Conservation (phyloP, 2,797 vertebrate genomes). For the Chiropotes sagulatus region DNA sequence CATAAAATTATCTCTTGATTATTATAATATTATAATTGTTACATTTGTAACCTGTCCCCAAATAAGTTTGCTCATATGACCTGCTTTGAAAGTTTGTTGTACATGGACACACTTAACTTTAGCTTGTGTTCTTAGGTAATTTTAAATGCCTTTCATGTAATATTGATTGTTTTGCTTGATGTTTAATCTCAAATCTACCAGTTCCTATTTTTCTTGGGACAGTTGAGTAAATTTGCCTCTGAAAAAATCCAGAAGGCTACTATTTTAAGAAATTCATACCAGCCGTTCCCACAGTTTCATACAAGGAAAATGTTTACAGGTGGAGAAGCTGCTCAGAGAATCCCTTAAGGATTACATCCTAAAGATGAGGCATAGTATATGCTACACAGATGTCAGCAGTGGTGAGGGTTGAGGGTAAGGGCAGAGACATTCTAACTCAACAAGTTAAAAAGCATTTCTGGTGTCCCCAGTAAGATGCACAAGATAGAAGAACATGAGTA, state of each 20-base stretch:
- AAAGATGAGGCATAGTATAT: background rate
- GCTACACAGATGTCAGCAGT: background rate
- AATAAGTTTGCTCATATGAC: slow-evolving; percentile 12
- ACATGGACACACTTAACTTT: background rate
- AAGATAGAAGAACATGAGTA: background rate
- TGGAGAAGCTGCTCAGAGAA: slow-evolving; percentile 1
- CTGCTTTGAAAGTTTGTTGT: slow-evolving; percentile 46
- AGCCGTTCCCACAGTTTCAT: background rate
- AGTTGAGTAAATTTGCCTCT: slow-evolving; percentile 42
- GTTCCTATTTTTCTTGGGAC: slow-evolving; percentile 12
- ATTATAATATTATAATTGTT: background rate
- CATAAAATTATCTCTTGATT: slow-evolving; percentile 37
- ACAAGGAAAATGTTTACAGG: background rate
- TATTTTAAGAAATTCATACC: slow-evolving; percentile 6
- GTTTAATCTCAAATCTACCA: slow-evolving; percentile 32
- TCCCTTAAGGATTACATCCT: background rate
- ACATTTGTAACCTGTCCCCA: background rate
- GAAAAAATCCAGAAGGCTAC: slow-evolving; percentile 26
- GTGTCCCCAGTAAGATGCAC: background rate
- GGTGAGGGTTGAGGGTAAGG: background rate
- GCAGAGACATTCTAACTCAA: background rate
- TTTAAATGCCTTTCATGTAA: slow-evolving; percentile 53
- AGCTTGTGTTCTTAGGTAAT: slow-evolving; percentile 36
- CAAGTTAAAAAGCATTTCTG: slow-evolving; percentile 20
- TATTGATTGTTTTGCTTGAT: slow-evolving; percentile 22